Conservation (phyloP, 2,113 vertebrate species). For the Talpa occidentalis region DNA sequence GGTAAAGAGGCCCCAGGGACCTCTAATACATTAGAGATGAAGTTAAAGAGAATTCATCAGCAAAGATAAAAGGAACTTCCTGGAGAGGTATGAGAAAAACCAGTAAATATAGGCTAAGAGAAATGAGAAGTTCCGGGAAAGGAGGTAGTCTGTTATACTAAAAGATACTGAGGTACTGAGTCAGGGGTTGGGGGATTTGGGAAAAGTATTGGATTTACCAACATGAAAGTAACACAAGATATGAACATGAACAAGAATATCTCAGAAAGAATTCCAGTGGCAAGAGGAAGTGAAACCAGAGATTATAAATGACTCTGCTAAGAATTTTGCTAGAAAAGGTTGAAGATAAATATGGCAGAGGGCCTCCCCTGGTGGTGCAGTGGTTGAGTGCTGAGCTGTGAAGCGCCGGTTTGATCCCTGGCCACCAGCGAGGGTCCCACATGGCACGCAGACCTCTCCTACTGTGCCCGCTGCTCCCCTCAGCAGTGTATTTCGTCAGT, state of each 20-base stretch:
- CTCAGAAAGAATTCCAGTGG: not conserved
- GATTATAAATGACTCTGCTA: not conserved
- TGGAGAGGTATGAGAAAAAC: not conserved
- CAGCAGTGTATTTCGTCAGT: too few species aligned
- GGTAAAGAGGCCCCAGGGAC: not conserved
- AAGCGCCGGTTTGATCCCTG: too few species aligned
- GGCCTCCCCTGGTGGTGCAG: too few species aligned
- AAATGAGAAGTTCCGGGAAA: not conserved
- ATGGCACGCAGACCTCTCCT: too few species aligned
- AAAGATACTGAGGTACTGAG: rapidly evolving
- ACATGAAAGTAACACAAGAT: not conserved
- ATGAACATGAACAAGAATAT: not conserved
- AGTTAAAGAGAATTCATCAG: not conserved
- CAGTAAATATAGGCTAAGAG: not conserved
- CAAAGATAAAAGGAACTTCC: not conserved
- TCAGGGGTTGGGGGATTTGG: not conserved
- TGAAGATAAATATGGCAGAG: not conserved
- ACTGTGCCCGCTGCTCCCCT: too few species aligned
- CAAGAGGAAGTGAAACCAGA: not conserved
- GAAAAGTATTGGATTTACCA: not conserved
- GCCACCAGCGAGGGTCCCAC: too few species aligned
- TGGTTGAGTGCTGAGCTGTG: too few species aligned
- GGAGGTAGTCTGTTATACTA: not conserved
- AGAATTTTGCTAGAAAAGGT: not conserved
- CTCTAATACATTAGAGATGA: not conserved